phyloP scores from a whole-genome alignment of 2,113 vertebrate species.

The Bolborhynchus lineola region DNA sequence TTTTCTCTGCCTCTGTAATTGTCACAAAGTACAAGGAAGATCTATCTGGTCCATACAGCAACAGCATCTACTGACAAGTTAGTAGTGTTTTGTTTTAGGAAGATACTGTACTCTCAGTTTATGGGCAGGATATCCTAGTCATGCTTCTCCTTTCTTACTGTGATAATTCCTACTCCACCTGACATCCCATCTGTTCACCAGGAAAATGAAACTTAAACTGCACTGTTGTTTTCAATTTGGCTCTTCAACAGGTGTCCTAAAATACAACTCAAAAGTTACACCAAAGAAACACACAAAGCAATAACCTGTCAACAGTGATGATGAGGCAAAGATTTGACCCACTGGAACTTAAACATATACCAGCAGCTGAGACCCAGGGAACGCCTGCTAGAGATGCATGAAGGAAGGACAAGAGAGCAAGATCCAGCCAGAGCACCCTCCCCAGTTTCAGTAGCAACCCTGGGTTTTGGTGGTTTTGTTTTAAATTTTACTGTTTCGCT shows the following conservation, averaged over 20 bases:
- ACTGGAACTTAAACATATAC: slow-evolving; percentile 27
- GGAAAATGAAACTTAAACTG: background rate
- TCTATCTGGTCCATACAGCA: background rate
- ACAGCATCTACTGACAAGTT: background rate
- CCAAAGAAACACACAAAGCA: slow-evolving; percentile 78
- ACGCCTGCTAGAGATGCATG: slow-evolving; percentile 44
- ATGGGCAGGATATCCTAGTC: background rate
- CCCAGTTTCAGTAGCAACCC: slow-evolving; percentile 66
- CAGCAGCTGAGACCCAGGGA: slow-evolving; percentile 62
- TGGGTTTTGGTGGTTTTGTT: background rate
- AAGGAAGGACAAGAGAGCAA: slow-evolving; percentile 28
- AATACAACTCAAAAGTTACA: slow-evolving; percentile 52
- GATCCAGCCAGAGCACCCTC: slow-evolving; percentile 48
- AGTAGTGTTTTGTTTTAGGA: background rate
- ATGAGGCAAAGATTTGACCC: slow-evolving; percentile 42
- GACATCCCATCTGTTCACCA: background rate
- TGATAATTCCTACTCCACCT: background rate
- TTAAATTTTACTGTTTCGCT: slow-evolving; percentile 71
- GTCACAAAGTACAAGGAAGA: background rate
- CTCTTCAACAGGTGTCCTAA: slow-evolving; percentile 55
- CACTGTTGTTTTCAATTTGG: background rate
- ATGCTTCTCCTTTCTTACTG: background rate
- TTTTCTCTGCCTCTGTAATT: background rate
- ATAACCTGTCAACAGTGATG: slow-evolving; percentile 61
- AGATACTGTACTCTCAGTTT: background rate